Base-by-base conservation (phyloP, 2,113 vertebrate genomes). In the Hirundichthys speculiger region DNA sequence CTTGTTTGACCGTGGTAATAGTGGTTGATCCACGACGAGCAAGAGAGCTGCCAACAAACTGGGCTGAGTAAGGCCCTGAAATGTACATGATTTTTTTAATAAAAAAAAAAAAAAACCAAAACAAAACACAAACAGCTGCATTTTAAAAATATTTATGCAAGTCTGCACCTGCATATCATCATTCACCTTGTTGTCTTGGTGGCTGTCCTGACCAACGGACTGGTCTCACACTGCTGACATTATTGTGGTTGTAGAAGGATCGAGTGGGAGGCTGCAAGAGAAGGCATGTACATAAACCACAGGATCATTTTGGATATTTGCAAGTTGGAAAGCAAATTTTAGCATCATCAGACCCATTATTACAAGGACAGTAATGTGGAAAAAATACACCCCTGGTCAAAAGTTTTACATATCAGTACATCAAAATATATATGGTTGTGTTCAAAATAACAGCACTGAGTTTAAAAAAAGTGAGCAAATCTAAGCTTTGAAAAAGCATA, bases 1-100 rank as follows among this genome's bases (percentile, higher is more conserved):
- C 94, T 82, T 97, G 96, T 52, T 93, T 88, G 43, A 94, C 90
- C 21, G 93, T 94, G 79, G 94, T 94, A 61, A 96, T 90, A 46
- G 90, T 89, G 42, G 91, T 89, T 1, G 88, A 77, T 39, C 92
- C 79, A 22, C 91, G 93, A 11, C 93, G 91, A 8, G 94, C 88
- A 0, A 88, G 77, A 2, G 87, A 64, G 1, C 85, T 62, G 21
- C 92, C 87, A 39, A 92, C 38, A 47, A 92, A 18, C 7, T 94
- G 93, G 10, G 90, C 46, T 2, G 92, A 80, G 62, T 93, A 95
- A 1, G 86, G 82, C 16, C 81, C 91, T 92, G 52, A 59, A 63
- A n/a, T 47, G 14, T 34, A 16, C 12, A 10, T 4, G 8, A 5
- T 9, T 34, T 13, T 3, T 18, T 19, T 2, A 11, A 20, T 4